Base-by-base conservation (phyloP, 2,888 invertebrate genomes). In the Drosophila mettleri region DNA sequence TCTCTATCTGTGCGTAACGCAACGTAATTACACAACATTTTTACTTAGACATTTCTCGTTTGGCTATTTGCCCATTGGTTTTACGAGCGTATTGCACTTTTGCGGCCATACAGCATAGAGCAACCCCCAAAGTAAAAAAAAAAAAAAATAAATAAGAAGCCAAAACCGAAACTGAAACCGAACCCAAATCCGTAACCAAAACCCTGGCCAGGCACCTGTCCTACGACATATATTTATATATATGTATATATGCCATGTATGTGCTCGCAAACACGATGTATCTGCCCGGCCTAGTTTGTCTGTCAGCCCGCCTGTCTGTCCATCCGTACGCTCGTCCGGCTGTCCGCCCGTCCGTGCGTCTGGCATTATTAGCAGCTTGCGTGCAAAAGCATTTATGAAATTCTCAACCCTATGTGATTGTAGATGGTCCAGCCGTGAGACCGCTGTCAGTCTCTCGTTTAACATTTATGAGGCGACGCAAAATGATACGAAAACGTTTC, bases 401-500 rank as follows among this genome's bases (percentile, higher is more conserved):
- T 74, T 76, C 81, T 68, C 73, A 66, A 57, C 67, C 69, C 76
- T 55, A 36, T 61, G 58, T 58, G 18, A 18, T 4, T 22, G 38
- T 36, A 31, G 49, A 16, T 41, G 33, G 59, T 61, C 60, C 48
- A 31, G 39, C 38, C 39, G 43, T 52, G 43, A 24, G 69, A 54
- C 61, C 54, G 65, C 49, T 61, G 51, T 57, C 48, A 43, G 66
- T 58, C 77, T 69, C 69, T 78, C 71, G 79, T 80, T 80, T 82
- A 78, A 80, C 79, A 80, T 86, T 86, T 86, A 86, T 86, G 86
- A 80, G 86, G 80, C 86, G 86, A 86, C 88, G 82, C 86, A 86
- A 86, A 86, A 86, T 86, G 88, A 88, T 86, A 86, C 86, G 87
- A 86, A 86, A 86, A 88, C 87, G 86, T 88, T 86, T 83, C 86